These are phyloP conservation scores for Agonum fuliginosum DNA, from an alignment of 2,888 invertebrate species.

Conservation along the genomic window DNA sequence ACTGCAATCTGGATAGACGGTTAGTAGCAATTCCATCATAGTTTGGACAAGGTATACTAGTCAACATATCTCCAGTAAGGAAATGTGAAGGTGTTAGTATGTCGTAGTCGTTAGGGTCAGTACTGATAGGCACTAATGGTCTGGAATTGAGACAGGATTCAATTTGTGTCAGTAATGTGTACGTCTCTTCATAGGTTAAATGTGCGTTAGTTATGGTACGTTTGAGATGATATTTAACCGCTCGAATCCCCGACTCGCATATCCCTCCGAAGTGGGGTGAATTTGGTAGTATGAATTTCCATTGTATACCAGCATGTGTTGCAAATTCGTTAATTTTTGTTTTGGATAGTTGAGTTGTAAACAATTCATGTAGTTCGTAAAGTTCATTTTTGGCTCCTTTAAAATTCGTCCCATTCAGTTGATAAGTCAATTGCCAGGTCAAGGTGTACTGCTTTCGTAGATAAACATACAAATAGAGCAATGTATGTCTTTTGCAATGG, in stretches of 20 bases:
- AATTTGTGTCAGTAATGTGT: conserved; percentile 18
- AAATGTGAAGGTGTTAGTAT: conserved; percentile 5
- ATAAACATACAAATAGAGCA: background rate
- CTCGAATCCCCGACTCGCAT: background rate
- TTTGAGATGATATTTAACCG: background rate
- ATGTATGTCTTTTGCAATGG: conserved; percentile 3
- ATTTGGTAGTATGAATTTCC: conserved; percentile 12
- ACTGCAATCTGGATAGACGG: conserved; percentile 9
- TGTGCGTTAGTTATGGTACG: background rate
- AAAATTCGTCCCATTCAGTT: background rate
- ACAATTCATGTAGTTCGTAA: background rate
- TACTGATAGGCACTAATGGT: conserved; percentile 31
- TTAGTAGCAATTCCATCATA: background rate
- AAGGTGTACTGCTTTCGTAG: background rate
- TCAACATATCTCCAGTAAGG: conserved; percentile 2
- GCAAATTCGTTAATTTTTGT: background rate
- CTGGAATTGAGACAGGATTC: conserved; percentile 56
- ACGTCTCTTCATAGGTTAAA: conserved; percentile 32
- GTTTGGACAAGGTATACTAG: background rate
- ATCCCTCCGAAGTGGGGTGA: conserved; percentile 8
- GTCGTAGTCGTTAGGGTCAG: conserved; percentile 5
- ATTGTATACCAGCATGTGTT: background rate
- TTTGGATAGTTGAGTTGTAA: background rate
- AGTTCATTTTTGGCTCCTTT: background rate
- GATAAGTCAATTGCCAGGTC: background rate